phyloP scores from a whole-genome alignment of 1,140 invertebrate genomes.

The Aplysia californica region DNA sequence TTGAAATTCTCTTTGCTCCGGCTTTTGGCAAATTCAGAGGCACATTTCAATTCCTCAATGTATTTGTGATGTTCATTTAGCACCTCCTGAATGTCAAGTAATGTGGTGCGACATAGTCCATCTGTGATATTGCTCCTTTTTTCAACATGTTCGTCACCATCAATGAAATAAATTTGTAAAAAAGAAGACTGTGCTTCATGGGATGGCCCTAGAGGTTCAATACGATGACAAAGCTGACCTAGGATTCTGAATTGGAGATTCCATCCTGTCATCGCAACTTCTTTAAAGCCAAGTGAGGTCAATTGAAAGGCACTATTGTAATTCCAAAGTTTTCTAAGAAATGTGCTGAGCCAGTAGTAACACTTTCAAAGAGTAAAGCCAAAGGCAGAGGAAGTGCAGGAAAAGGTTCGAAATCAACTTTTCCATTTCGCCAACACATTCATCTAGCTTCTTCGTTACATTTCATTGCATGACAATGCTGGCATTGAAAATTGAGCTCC shows the following conservation, averaged over 20 bases:
- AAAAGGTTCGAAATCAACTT: neutral
- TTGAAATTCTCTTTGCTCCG: neutral
- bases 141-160: neutral
- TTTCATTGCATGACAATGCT: neutral
- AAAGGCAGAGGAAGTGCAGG: neutral
- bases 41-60: neutral
- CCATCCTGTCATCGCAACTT: neutral
- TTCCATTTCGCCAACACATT: neutral
- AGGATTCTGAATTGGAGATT: neutral
- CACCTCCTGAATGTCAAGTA: neutral
- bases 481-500: too few relatives aligned
- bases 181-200: neutral
- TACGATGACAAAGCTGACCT: neutral
- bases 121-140: neutral
- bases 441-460: neutral
- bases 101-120: neutral
- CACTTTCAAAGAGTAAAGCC: neutral
- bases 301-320: neutral
- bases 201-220: neutral
- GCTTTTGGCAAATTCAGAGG: neutral
- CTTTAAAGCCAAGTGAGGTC: neutral
- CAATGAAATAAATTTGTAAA: neutral
- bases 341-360: neutral
- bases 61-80: neutral
- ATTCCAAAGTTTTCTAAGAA: neutral